Evolutionary conservation across 2,113 vertebrate species (phyloP), one percentile per base, ranked within the genome.

Genomic region (Vicugna pacos): DNA sequence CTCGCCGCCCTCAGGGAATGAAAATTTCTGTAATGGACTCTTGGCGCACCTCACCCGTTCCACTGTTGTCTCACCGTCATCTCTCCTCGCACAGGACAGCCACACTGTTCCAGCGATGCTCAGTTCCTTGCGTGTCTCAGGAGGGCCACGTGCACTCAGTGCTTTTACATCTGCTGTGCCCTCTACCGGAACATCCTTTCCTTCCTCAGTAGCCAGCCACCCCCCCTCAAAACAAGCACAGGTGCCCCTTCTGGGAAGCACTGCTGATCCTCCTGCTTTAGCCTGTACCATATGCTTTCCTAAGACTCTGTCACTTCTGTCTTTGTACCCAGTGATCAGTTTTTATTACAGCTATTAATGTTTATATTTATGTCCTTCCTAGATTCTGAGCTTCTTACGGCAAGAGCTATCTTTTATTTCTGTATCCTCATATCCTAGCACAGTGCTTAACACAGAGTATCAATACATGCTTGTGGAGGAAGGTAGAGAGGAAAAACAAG

Each of bases 371-470:
- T 35, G 35, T 70, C 24, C 13, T 88, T 94, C 28, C 28, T 83
- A 73, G 79, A 79, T 88, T 79, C 92, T 94, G 69, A 84, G 69
- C 20, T 80, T 80, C 46, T 77, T 62, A 60, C 91, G 52, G 48
- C 50, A 52, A 32, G 56, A 80, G 15, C 16, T 69, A 0, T 76
- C 52, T 50, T 70, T 93, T 56, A 9, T 91, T 12, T 93, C 14
- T 58, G 2, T 52, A 56, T 42, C 2, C 6, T 93, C 32, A 35
- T 35, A 42, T 90, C 19, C 35, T 70, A 56, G 52, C 75, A 86
- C 28, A 62, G 28, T 54, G 20, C 13, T 73, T 48, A 93, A 35
- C 60, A 75, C 38, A n/a, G 67, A 86, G 15, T 62, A n/a, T 77
- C 26, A 76, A 32, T 58, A 70, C 46, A 64, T 88, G 32, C 20